phyloP scores from a whole-genome alignment of 1,140 invertebrate genomes.

The Drosophila kohkoa region DNA sequence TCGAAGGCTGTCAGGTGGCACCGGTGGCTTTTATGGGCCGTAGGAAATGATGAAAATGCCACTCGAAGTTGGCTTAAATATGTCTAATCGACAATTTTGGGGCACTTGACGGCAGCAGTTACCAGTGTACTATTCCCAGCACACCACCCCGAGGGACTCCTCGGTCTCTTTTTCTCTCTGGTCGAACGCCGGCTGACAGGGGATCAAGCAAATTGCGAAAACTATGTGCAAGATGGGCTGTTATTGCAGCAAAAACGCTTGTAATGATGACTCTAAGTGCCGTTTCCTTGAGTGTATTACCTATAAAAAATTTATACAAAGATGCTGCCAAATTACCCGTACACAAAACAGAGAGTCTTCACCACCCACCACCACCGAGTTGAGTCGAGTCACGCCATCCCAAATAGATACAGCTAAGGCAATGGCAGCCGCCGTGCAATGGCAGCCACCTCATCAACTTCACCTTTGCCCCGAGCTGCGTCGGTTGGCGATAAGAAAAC shows the following conservation, averaged over 20 bases:
- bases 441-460: conserved; percentile 54
- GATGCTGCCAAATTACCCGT: conserved; percentile 78
- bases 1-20: conserved; percentile 45
- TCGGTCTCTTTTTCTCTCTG: background rate
- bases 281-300: conserved; percentile 85
- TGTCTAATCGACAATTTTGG: conserved; percentile 74
- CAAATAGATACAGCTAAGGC: conserved; percentile 44
- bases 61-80: conserved; percentile 64
- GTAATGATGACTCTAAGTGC: conserved; percentile 85
- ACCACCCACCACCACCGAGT: conserved; percentile 59
- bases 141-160: conserved; percentile 5
- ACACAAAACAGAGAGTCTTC: conserved; percentile 38
- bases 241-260: conserved; percentile 84
- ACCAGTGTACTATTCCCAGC: conserved; percentile 36
- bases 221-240: conserved; percentile 85
- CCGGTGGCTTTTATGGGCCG: conserved; percentile 66
- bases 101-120: conserved; percentile 74
- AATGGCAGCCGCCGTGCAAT: conserved; percentile 6
- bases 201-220: conserved; percentile 84
- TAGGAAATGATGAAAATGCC: conserved; percentile 71
- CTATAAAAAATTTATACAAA: conserved; percentile 85
- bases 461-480: conserved; percentile 42
- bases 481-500: conserved; percentile 47
- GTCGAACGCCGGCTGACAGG: conserved; percentile 37
- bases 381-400: conserved; percentile 23